A percentile compares a stretch with the other conserved stretches of the same genome.
These are phyloP conservation scores for Formica selysi DNA, from an alignment of 1,140 invertebrate genomes.

Conservation along the genomic window DNA sequence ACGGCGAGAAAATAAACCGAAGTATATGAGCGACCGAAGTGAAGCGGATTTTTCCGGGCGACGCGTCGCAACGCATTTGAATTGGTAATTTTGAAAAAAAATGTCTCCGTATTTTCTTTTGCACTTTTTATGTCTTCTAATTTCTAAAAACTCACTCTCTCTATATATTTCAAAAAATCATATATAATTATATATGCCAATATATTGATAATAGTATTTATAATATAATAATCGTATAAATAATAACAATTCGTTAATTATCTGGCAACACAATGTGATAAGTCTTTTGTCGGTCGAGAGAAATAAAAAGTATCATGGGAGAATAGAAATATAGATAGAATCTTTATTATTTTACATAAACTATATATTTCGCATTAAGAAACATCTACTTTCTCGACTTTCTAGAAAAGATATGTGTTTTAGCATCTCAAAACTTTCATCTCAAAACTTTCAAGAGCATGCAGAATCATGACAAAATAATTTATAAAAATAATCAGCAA, in stretches of 20 bases:
- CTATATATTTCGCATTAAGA: not conserved
- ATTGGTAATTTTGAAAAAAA: slow-evolving; percentile 10
- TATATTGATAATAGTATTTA: not conserved
- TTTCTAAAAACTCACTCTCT: not conserved
- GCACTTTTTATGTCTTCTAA: not conserved
- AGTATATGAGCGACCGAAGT: not conserved
- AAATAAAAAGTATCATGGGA: not conserved
- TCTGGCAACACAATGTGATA: not conserved
- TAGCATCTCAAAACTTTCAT: slow-evolving; percentile 3
- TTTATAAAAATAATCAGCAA: not conserved
- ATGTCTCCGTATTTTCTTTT: not conserved
- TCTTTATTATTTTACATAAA: slow-evolving; percentile 2
- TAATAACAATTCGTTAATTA: not conserved
- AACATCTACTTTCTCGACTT: not conserved
- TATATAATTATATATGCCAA: not conserved
- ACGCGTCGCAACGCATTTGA: not conserved
- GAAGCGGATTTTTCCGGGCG: not conserved
- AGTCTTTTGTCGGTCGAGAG: not conserved
- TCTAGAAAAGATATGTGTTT: slow-evolving; percentile 15
- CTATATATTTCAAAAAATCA: not conserved
- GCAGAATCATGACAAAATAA: not conserved
- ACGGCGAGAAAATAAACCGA: slow-evolving; percentile 9
- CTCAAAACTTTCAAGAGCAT: not conserved
- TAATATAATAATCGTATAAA: not conserved
- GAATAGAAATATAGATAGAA: slow-evolving; percentile 2